phyloP scores from a whole-genome alignment of 1,140 invertebrate genomes.

The Zophobas morio region DNA sequence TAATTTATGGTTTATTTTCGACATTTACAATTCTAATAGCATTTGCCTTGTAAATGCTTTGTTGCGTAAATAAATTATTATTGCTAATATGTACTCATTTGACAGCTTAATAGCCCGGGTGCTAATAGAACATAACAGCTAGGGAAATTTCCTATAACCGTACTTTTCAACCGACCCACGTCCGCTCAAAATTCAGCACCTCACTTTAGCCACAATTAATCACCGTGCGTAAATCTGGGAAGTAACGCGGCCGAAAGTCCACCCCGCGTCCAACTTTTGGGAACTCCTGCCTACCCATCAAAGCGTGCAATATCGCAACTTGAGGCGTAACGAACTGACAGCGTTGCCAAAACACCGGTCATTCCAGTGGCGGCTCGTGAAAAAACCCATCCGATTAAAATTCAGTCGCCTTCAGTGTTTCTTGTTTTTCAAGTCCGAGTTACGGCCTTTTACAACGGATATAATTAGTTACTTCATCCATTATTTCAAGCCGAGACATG shows the following conservation, averaged over 20 bases:
- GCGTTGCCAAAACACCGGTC: too few species aligned
- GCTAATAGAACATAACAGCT: not conserved
- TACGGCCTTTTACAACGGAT: conserved; percentile 57
- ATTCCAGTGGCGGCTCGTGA: too few species aligned
- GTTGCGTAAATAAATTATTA: conserved; percentile 26
- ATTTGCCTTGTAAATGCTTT: conserved; percentile 7
- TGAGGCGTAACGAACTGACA: too few species aligned
- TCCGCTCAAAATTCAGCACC: too few species aligned
- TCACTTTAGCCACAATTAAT: too few species aligned
- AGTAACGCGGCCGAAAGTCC: too few species aligned
- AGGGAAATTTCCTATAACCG: not conserved
- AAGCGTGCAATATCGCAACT: too few species aligned
- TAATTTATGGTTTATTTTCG: conserved; percentile 20
- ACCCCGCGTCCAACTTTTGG: too few species aligned
- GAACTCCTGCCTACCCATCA: too few species aligned
- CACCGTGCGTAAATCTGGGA: too few species aligned
- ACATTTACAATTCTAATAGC: conserved; percentile 23
- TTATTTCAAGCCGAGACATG: conserved; percentile 50
- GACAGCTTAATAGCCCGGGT: conserved; percentile 3
- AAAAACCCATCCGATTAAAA: too few species aligned
- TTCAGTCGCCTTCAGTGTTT: conserved; percentile 49
- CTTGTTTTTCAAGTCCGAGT: conserved; percentile 52
- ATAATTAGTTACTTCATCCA: conserved; percentile 61
- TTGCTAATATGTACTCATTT: conserved; percentile 24
- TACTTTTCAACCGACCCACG: too few species aligned